Conservation (phyloP, 2,888 invertebrate genomes). For the Hypercompe scribonia region DNA sequence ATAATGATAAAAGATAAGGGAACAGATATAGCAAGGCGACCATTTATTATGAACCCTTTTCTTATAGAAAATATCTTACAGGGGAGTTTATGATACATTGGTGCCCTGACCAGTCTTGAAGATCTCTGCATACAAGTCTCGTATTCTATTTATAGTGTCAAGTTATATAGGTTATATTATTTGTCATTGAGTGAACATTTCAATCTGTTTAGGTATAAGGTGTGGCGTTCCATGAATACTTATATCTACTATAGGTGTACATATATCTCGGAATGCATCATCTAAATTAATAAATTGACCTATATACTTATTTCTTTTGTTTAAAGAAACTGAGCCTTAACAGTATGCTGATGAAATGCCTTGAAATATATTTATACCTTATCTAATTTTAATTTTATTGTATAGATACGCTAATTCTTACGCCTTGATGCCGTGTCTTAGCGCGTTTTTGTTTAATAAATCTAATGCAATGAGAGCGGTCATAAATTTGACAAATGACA, state of each 20-base stretch:
- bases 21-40: constrained; percentile 28
- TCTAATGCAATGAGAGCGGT: too few species aligned
- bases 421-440: too few species aligned
- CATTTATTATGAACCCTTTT: constrained; percentile 22
- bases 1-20: constrained; percentile 47
- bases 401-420: too few species aligned
- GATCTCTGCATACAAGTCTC: background rate
- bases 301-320: background rate
- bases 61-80: constrained; percentile 6
- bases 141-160: constrained; percentile 7
- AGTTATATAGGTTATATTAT: background rate
- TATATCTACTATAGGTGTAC: constrained; percentile 5
- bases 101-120: constrained; percentile 9
- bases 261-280: background rate
- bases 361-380: background rate
- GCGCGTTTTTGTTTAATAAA: too few species aligned
- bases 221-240: constrained; percentile 30
- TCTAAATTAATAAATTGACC: background rate
- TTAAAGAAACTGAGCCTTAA: background rate
- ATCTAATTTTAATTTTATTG: background rate
- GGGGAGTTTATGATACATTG: constrained; percentile 16
- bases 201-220: constrained; percentile 25
- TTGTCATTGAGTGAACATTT: constrained; percentile 20
- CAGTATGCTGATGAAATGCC: background rate
- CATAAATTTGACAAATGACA: too few species aligned